Conservation (phyloP, 2,888 invertebrate genomes). For the Pseudococcus jackbeardsleyi region DNA sequence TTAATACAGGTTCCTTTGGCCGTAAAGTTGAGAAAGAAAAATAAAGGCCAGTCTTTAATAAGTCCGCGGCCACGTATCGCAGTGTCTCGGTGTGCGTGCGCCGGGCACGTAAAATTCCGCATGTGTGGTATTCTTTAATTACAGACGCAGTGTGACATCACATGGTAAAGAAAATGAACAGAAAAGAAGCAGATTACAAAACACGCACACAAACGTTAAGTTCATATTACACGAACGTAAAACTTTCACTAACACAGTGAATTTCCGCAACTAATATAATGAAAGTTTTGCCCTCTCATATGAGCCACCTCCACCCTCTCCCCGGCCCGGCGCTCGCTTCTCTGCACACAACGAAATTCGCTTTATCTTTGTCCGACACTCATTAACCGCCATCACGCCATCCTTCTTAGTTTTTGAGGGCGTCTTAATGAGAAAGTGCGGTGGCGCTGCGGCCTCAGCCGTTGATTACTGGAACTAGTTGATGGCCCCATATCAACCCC, state of each 20-base stretch:
- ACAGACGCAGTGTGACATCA: slow-evolving; percentile 65
- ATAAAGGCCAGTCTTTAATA: slow-evolving; percentile 62
- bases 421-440: slow-evolving; percentile 65
- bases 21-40: slow-evolving; percentile 59
- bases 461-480: slow-evolving; percentile 65
- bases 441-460: slow-evolving; percentile 59
- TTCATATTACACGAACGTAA: slow-evolving; percentile 57
- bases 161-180: slow-evolving; percentile 63
- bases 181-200: slow-evolving; percentile 65
- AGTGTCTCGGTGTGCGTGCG: slow-evolving; percentile 50
- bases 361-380: slow-evolving; percentile 63
- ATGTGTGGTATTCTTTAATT: slow-evolving; percentile 65
- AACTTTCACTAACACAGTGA: slow-evolving; percentile 64
- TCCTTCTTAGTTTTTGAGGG: slow-evolving; percentile 62
- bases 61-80: slow-evolving; percentile 62
- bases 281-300: slow-evolving; percentile 64
- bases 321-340: not conserved
- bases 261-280: slow-evolving; percentile 64
- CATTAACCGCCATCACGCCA: slow-evolving; percentile 65
- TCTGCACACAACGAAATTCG: slow-evolving; percentile 58
- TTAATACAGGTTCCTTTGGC: slow-evolving; percentile 63
- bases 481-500: slow-evolving; percentile 65
- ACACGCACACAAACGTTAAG: slow-evolving; percentile 59
- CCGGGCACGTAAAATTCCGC: slow-evolving; percentile 57
- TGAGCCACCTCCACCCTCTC: not conserved